phyloP scores from a whole-genome alignment of 2,888 invertebrate species.

The Spicauda simplicius region DNA sequence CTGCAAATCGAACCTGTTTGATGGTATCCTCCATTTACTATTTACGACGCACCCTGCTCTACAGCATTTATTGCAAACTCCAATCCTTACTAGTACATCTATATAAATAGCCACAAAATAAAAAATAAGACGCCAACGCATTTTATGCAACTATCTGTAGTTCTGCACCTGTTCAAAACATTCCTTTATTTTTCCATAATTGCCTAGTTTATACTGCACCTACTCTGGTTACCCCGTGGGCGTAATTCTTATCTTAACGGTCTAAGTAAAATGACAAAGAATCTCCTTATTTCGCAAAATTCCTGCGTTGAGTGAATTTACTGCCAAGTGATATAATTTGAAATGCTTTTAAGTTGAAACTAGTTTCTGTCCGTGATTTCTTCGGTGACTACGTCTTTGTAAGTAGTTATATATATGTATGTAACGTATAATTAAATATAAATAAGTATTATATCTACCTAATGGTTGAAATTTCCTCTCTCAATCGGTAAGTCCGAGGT shows the following conservation, averaged over 20 bases:
- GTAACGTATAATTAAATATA: too few relatives aligned
- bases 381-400: not conserved
- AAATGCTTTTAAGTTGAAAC: conserved; percentile 1
- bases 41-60: conserved; percentile 43
- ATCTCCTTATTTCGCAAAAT: conserved; percentile 12
- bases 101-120: conserved; percentile 39
- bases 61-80: conserved; percentile 41
- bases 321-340: not conserved
- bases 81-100: conserved; percentile 38
- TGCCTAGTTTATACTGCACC: conserved; percentile 26
- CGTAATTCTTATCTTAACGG: conserved; percentile 34
- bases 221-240: conserved; percentile 16
- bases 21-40: conserved; percentile 43
- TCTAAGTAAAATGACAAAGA: conserved; percentile 15
- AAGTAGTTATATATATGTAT: too few relatives aligned
- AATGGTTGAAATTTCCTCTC: too few relatives aligned
- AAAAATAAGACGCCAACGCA: conserved; percentile 28
- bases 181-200: conserved; percentile 37
- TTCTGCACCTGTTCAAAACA: conserved; percentile 30
- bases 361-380: not conserved
- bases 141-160: conserved; percentile 33
- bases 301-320: not conserved
- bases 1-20: conserved; percentile 58
- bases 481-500: too few relatives aligned
- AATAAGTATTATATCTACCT: too few relatives aligned